phyloP scores from a whole-genome alignment of 2,888 invertebrate species.

The Tipula unca region DNA sequence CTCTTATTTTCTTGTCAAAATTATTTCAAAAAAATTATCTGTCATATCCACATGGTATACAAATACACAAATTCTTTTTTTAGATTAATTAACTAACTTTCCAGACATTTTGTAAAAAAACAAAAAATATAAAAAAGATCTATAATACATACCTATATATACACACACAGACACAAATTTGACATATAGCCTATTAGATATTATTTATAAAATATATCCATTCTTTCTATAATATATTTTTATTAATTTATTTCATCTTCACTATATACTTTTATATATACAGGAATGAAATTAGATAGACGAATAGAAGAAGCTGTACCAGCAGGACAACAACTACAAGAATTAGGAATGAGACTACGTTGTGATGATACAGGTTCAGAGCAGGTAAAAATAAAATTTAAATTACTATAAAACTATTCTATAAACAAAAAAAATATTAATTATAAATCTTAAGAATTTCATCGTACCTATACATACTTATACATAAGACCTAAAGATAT shows the following conservation, averaged over 20 bases:
- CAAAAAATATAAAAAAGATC: background rate
- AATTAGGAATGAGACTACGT: conserved; percentile 46
- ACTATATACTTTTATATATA: background rate
- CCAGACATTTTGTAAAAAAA: background rate
- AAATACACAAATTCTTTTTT: background rate
- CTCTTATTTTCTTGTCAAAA: background rate
- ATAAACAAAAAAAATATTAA: background rate
- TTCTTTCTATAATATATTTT: background rate
- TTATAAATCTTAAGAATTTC: background rate
- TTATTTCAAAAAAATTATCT: background rate
- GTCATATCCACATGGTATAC: background rate
- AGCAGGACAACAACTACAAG: conserved; percentile 58
- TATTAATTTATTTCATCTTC: conserved; percentile 15
- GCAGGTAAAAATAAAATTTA: conserved; percentile 33
- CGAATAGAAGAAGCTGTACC: conserved; percentile 62
- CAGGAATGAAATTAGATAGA: conserved; percentile 50
- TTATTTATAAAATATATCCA: background rate
- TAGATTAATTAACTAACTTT: conserved; percentile 8
- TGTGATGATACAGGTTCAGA: conserved; percentile 51
- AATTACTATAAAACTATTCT: background rate
- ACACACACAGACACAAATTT: no score
- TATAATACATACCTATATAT: background rate
- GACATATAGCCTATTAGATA: background rate
- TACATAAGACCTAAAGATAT: background rate
- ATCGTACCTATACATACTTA: background rate